Conservation (phyloP, 2,797 vertebrate species). For the Bradypodion pumilum region DNA sequence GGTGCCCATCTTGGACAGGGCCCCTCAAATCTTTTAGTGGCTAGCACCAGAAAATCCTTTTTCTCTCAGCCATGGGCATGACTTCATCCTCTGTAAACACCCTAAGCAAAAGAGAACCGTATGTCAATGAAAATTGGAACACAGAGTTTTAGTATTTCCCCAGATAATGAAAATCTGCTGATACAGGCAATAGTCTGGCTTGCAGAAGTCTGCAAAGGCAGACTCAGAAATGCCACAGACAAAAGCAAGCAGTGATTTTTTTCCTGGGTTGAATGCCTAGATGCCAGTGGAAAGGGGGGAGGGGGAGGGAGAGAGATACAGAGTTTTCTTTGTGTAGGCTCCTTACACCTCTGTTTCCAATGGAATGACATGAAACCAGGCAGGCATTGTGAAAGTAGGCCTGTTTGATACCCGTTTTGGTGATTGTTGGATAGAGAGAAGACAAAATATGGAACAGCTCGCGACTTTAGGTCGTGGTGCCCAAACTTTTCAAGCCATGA, state of each 20-base stretch:
- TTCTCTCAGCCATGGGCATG: not conserved
- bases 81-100: slow-evolving; percentile 10
- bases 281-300: slow-evolving; percentile 45
- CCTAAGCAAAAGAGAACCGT: not conserved
- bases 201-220: slow-evolving; percentile 38
- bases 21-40: not conserved
- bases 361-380: slow-evolving; percentile 49
- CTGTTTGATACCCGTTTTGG: slow-evolving; percentile 39
- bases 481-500: no score
- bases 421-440: slow-evolving; percentile 47
- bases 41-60: not conserved
- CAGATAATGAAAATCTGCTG: slow-evolving; percentile 34
- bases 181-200: not conserved
- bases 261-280: slow-evolving; percentile 66
- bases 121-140: not conserved
- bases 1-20: not conserved
- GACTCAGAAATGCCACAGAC: slow-evolving; percentile 47
- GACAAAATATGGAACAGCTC: slow-evolving; percentile 43
- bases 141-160: not conserved
- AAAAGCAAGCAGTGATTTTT: slow-evolving; percentile 46
- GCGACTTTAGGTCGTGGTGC: slow-evolving; percentile 48
- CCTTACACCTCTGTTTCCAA: slow-evolving; percentile 54
- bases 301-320: slow-evolving; percentile 54
- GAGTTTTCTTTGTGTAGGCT: slow-evolving; percentile 67
- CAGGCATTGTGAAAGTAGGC: slow-evolving; percentile 56